Evolutionary conservation across 2,113 vertebrate species (phyloP).

Genomic region (Cervus canadensis): DNA sequence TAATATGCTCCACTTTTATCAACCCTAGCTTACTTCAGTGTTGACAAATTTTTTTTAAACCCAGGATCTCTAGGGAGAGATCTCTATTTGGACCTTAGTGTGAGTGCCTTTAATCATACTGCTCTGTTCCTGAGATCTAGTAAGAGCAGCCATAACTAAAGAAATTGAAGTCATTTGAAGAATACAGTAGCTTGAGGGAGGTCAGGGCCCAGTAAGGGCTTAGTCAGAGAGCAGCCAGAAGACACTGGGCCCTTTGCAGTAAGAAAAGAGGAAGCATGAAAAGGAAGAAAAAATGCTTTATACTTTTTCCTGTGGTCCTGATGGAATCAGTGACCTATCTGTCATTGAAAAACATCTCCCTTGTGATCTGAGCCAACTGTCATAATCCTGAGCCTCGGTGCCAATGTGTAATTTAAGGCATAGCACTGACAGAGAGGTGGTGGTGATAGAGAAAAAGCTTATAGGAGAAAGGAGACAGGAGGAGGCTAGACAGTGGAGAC

Average conservation of each 20-base stretch:
- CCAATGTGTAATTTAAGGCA: background rate
- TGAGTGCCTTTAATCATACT: constrained; percentile 25
- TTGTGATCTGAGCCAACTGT: background rate
- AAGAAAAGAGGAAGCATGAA: constrained; percentile 9
- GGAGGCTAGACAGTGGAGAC: background rate
- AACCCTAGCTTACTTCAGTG: background rate
- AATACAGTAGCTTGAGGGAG: background rate
- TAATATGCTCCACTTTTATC: constrained; percentile 12
- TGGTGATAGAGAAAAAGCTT: background rate
- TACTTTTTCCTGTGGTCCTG: background rate
- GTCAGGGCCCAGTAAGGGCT: background rate
- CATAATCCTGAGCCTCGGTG: background rate
- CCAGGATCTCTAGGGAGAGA: background rate
- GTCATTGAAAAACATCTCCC: background rate
- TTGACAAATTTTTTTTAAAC: constrained; percentile 32
- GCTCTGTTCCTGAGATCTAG: background rate
- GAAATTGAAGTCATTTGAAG: constrained; percentile 31
- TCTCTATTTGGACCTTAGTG: background rate
- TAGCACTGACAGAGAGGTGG: background rate
- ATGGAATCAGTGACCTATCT: background rate
- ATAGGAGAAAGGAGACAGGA: background rate
- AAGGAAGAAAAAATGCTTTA: background rate
- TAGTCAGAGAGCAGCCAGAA: background rate
- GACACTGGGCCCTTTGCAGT: background rate
- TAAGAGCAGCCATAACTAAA: constrained; percentile 9